Evolutionary conservation across 2,888 invertebrate species (phyloP).

Genomic region (Neoscelio sp.): DNA sequence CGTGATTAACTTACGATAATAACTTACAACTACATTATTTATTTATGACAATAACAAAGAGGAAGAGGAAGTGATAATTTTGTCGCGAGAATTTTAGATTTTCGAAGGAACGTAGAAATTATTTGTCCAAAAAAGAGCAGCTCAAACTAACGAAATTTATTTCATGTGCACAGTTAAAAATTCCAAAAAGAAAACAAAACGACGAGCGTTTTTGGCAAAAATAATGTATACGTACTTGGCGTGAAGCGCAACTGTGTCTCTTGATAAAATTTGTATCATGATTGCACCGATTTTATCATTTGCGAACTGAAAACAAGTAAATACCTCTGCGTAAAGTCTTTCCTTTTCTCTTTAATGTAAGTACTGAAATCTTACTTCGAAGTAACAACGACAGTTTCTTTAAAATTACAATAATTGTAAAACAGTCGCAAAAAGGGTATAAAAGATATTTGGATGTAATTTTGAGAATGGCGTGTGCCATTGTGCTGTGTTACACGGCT

Average conservation of each 20-base stretch:
- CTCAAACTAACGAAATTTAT: constrained; percentile 42
- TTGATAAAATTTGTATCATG: constrained; percentile 38
- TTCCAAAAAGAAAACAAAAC: constrained; percentile 21
- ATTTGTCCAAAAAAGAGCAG: constrained; percentile 21
- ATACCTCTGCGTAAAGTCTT: not conserved
- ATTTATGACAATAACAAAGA: too few relatives aligned
- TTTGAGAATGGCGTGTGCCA: constrained; percentile 1
- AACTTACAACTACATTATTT: too few relatives aligned
- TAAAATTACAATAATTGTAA: too few relatives aligned
- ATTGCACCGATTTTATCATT: constrained; percentile 34
- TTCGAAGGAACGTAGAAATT: not conserved
- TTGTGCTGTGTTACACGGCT: constrained; percentile 26
- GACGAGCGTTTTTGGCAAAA: constrained; percentile 45
- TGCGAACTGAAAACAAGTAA: constrained; percentile 24
- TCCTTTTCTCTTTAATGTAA: not conserved
- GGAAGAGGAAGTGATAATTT: constrained; percentile 33
- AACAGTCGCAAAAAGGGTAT: too few relatives aligned
- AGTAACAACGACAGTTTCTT: too few relatives aligned
- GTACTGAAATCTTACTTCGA: not conserved
- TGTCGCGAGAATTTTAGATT: constrained; percentile 13
- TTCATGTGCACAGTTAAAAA: constrained; percentile 36
- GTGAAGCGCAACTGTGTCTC: constrained; percentile 43
- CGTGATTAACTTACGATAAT: constrained; percentile 9
- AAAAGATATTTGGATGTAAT: not conserved
- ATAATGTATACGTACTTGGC: constrained; percentile 43